Conservation (phyloP, 53 echinoderm and acorn worm genomes). For the Antedon mediterranea region DNA sequence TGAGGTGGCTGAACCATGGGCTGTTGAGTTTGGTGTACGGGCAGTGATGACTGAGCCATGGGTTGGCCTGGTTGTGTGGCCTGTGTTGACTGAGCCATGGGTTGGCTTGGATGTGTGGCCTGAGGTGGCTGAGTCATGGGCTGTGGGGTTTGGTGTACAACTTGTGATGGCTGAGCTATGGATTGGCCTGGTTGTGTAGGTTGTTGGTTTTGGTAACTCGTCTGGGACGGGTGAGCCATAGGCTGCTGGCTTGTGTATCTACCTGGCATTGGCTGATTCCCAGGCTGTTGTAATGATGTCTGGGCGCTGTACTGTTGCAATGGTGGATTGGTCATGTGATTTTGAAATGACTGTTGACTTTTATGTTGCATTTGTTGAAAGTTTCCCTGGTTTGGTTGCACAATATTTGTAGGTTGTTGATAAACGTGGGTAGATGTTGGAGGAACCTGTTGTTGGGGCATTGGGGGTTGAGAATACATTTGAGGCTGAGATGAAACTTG, state of each 20-base stretch:
- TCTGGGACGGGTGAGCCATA: not conserved
- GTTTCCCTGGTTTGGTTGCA: constrained; percentile 7
- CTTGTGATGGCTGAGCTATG: not conserved
- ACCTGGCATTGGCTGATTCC: not conserved
- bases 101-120: constrained; percentile 8
- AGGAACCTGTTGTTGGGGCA: constrained; percentile 1
- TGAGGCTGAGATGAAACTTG: not conserved
- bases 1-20: not conserved
- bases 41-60: not conserved
- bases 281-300: not conserved
- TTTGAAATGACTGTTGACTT: constrained; percentile 3
- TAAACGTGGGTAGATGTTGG: not conserved
- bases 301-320: not conserved
- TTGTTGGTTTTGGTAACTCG: not conserved
- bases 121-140: not conserved
- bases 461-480: constrained; percentile 1
- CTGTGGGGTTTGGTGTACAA: not conserved
- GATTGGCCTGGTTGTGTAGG: not conserved
- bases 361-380: constrained; percentile 27
- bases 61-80: not conserved
- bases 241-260: not conserved
- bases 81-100: constrained; percentile 13
- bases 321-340: not conserved
- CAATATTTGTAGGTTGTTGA: not conserved
- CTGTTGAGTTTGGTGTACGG: not conserved